Evolutionary conservation across 2,797 vertebrate species (phyloP).

Genomic region (Paedocypris micromegethes): DNA sequence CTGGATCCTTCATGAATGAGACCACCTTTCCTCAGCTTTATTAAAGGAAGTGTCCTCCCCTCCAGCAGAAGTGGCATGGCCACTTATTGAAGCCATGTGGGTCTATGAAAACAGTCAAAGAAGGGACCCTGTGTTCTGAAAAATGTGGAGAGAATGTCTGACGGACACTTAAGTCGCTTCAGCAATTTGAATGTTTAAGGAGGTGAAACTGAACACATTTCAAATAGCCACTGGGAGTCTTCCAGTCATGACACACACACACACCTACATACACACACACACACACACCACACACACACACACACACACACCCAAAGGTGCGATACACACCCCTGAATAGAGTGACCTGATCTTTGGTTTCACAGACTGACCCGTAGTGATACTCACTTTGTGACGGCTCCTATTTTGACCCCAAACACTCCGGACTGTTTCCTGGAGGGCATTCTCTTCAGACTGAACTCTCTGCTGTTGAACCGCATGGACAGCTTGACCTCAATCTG

Average conservation of each 20-base stretch:
- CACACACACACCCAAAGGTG: no score
- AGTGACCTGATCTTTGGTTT: background rate
- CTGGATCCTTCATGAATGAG: background rate
- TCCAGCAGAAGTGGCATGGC: constrained; percentile 5
- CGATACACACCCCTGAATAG: background rate
- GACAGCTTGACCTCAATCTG: constrained; percentile 96
- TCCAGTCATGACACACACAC: no score
- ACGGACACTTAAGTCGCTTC: constrained; percentile 5
- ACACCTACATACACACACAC: no score
- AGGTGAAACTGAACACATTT: background rate
- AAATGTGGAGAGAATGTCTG: constrained; percentile 7
- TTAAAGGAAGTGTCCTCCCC: constrained; percentile 25
- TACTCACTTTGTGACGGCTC: constrained; percentile 92
- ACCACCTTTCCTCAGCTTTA: constrained; percentile 16
- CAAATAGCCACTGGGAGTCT: no score
- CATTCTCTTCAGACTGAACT: constrained; percentile 95
- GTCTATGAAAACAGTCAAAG: constrained; percentile 15
- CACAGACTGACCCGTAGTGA: background rate
- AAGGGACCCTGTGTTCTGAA: constrained; percentile 7
- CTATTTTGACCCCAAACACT: constrained; percentile 95
- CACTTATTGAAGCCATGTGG: constrained; percentile 12
- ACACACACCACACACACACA: no score
- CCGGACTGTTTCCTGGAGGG: constrained; percentile 90
- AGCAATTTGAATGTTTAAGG: background rate
- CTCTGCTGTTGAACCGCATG: constrained; percentile 91